Evolutionary conservation across 2,888 invertebrate species (phyloP).

Genomic region (Seira ritae): DNA sequence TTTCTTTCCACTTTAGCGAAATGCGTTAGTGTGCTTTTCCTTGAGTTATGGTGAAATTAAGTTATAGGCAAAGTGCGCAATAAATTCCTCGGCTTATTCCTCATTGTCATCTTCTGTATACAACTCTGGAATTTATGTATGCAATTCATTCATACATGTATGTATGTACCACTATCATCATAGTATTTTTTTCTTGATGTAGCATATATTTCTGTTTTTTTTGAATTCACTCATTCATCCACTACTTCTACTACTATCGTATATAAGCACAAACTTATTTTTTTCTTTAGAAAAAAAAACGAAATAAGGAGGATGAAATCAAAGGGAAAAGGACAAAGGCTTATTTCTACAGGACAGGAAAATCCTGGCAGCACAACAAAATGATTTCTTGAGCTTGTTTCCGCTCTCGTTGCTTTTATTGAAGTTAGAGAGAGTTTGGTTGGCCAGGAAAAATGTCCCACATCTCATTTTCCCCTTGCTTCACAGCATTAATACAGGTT

Average conservation of each 20-base stretch:
- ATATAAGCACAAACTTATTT: background rate
- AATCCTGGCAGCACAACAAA: slow-evolving; percentile 62
- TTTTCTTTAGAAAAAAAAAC: background rate
- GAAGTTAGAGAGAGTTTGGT: background rate
- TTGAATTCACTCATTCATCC: no score
- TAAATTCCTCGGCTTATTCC: slow-evolving; percentile 55
- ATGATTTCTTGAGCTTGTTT: slow-evolving; percentile 63
- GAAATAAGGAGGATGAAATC: slow-evolving; percentile 29
- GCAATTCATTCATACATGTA: slow-evolving; percentile 11
- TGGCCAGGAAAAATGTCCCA: background rate
- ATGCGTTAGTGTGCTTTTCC: slow-evolving; percentile 15
- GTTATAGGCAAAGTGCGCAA: slow-evolving; percentile 56
- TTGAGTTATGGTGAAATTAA: slow-evolving; percentile 58
- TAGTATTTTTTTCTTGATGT: no score
- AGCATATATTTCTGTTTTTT: no score
- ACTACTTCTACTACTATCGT: background rate
- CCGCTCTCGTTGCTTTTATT: slow-evolving; percentile 30
- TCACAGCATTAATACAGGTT: background rate
- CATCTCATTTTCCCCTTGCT: slow-evolving; percentile 6
- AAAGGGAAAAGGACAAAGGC: slow-evolving; percentile 54
- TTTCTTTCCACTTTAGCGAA: background rate
- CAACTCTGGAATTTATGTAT: background rate
- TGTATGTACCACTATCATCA: no score
- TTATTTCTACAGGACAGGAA: slow-evolving; percentile 61
- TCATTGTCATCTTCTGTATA: slow-evolving; percentile 46